Conservation (phyloP, 2,888 invertebrate species). For the Epistrophella euchroma region DNA sequence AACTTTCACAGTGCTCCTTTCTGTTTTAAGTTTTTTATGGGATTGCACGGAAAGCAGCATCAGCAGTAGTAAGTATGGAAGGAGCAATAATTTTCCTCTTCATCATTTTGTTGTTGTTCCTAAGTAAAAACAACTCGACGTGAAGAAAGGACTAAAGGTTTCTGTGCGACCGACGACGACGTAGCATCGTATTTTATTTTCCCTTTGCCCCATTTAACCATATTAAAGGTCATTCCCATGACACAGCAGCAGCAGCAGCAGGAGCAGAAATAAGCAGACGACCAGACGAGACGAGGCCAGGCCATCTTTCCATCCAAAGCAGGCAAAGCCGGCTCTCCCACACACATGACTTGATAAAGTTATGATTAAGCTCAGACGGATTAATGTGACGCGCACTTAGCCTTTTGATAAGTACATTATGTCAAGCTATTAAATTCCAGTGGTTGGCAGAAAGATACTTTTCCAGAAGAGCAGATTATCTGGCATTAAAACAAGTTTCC, state of each 20-base stretch:
- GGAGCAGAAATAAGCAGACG: not conserved
- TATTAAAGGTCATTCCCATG: constrained; percentile 73
- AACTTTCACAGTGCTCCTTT: constrained; percentile 49
- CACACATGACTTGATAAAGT: constrained; percentile 69
- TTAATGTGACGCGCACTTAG: constrained; percentile 67
- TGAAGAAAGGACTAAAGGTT: constrained; percentile 59
- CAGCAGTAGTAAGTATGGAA: not conserved
- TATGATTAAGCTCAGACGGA: constrained; percentile 70
- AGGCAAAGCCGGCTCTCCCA: constrained; percentile 2
- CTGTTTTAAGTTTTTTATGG: not conserved
- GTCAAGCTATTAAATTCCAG: constrained; percentile 66
- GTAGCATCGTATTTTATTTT: constrained; percentile 58
- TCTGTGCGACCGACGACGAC: no score
- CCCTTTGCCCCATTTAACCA: constrained; percentile 61
- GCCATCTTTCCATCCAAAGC: not conserved
- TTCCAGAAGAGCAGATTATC: constrained; percentile 56
- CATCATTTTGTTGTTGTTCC: constrained; percentile 4
- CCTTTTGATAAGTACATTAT: constrained; percentile 70
- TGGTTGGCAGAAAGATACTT: constrained; percentile 43
- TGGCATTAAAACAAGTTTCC: constrained; percentile 63
- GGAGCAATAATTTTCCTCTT: constrained; percentile 3
- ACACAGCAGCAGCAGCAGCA: not conserved
- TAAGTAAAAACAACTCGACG: constrained; percentile 37
- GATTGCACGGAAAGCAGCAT: not conserved
- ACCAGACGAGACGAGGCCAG: not conserved